Conservation (phyloP, 2,113 vertebrate genomes). For the human (Homo sapiens) region GRCh38 chr6:94437501-94438000, state of each 20-base stretch:
- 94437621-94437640: neutral
- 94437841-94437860: neutral
- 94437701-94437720: neutral
- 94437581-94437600: neutral
- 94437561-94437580: neutral
- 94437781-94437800: neutral
- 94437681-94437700: neutral
- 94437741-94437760: neutral
- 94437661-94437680: neutral
- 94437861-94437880: neutral
- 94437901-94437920: neutral
- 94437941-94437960: neutral
- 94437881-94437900: neutral
- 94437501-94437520: neutral
- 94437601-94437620: neutral
- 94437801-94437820: neutral
- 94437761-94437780: neutral
- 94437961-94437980: neutral
- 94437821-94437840: neutral
- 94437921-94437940: neutral
- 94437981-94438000: neutral
- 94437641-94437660: neutral
- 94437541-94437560: neutral
- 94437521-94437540: neutral
- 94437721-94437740: neutral